These are phyloP conservation scores for Magallana ariakensis DNA, from an alignment of 1,140 invertebrate species.

Conservation along the genomic window DNA sequence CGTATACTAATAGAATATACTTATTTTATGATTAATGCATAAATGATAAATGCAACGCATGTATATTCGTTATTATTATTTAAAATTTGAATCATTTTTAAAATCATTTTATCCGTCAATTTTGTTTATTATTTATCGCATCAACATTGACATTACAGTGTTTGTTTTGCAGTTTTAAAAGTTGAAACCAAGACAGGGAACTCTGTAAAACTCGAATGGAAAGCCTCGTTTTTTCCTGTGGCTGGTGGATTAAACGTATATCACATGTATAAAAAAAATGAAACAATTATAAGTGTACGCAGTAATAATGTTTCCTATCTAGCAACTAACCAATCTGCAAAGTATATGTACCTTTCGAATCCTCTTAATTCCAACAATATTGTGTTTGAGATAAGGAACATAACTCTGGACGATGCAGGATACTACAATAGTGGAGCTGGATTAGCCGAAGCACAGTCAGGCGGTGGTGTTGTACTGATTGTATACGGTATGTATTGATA, in stretches of 20 bases:
- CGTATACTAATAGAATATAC: too few species aligned
- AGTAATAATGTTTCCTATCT: too few species aligned
- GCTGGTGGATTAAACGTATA: neutral
- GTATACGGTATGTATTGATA: neutral
- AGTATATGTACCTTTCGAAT: neutral
- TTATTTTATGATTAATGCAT: too few species aligned
- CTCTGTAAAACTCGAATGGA: neutral
- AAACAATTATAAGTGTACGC: too few species aligned
- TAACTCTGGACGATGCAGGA: neutral
- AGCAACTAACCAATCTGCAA: neutral
- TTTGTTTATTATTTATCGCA: too few species aligned
- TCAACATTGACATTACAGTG: too few species aligned
- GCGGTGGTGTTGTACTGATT: neutral
- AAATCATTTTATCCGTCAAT: too few species aligned
- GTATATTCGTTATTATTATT: too few species aligned
- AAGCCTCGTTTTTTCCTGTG: neutral
- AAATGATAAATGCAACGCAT: too few species aligned
- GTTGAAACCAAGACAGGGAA: neutral
- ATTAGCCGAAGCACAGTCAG: neutral
- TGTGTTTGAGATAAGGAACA: neutral
- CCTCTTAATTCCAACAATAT: neutral
- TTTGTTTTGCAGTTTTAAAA: too few species aligned
- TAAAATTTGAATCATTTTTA: too few species aligned
- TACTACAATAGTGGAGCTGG: neutral
- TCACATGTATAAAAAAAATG: neutral